phyloP scores from a whole-genome alignment of 2,113 vertebrate genomes.

The Erythrocercus mccallii region DNA sequence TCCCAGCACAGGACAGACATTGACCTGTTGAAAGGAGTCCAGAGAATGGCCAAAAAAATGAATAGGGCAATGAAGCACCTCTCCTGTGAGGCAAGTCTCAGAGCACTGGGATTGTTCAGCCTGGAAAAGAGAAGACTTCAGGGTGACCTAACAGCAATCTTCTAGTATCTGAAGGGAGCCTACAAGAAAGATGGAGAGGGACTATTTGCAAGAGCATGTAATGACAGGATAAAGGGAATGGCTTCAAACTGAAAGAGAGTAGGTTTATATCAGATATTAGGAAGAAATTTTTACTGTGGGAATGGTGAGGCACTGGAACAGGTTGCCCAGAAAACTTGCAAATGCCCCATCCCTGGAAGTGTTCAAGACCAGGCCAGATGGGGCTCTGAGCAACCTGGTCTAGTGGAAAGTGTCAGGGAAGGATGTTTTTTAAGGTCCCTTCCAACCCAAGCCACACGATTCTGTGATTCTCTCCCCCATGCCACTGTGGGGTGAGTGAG shows the following conservation, averaged over 20 bases:
- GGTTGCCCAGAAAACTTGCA: neutral
- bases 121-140: neutral
- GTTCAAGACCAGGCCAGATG: neutral
- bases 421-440: neutral
- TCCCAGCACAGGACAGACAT: neutral
- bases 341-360: neutral
- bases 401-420: neutral
- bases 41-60: neutral
- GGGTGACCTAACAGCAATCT: neutral
- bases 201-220: neutral
- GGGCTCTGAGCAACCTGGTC: neutral
- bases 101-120: neutral
- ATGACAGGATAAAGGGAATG: neutral
- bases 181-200: neutral
- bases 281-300: neutral
- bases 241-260: neutral
- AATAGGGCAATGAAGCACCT: neutral
- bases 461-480: neutral
- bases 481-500: neutral
- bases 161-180: neutral
- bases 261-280: neutral
- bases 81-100: neutral
- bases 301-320: neutral
- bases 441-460: neutral
- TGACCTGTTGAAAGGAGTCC: rapidly evolving